These are phyloP conservation scores for Nibea coibor DNA, from an alignment of 2,113 vertebrate genomes.

Conservation along the genomic window DNA sequence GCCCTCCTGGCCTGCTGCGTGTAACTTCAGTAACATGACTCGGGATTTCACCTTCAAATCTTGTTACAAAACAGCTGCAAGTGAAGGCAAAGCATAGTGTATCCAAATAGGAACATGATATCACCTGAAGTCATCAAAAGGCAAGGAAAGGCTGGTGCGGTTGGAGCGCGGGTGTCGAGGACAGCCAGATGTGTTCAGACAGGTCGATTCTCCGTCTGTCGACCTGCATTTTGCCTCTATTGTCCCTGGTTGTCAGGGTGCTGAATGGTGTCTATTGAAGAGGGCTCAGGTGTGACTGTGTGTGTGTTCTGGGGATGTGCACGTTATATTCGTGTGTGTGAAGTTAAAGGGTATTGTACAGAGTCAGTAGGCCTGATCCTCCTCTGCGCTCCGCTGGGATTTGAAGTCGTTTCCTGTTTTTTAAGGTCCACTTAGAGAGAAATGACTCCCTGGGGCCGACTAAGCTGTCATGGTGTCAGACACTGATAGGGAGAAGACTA, in stretches of 20 bases:
- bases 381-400: slow-evolving; percentile 64
- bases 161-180: slow-evolving; percentile 59
- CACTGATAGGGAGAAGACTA: slow-evolving; percentile 65
- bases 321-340: slow-evolving; percentile 52
- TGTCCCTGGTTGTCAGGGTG: slow-evolving; percentile 75
- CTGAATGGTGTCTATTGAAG: slow-evolving; percentile 75
- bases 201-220: slow-evolving; percentile 64
- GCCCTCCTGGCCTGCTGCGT: neutral
- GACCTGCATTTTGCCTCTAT: slow-evolving; percentile 62
- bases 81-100: slow-evolving; percentile 66
- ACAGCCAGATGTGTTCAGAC: slow-evolving; percentile 74
- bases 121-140: slow-evolving; percentile 66
- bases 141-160: slow-evolving; percentile 33
- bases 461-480: slow-evolving; percentile 74
- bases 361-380: slow-evolving; percentile 78
- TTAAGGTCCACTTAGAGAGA: slow-evolving; percentile 76
- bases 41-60: slow-evolving; percentile 43
- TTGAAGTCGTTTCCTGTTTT: slow-evolving; percentile 81
- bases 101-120: slow-evolving; percentile 66
- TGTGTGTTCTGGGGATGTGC: slow-evolving; percentile 63
- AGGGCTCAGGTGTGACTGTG: slow-evolving; percentile 76
- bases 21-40: slow-evolving; percentile 30
- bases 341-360: slow-evolving; percentile 73
- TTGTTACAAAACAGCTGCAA: slow-evolving; percentile 66
- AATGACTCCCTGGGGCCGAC: slow-evolving; percentile 69